Percentiles rank a stretch among this genome's conserved stretches.
These are phyloP conservation scores for Myathropa florea DNA, from an alignment of 2,888 invertebrate genomes.

Conservation along the genomic window DNA sequence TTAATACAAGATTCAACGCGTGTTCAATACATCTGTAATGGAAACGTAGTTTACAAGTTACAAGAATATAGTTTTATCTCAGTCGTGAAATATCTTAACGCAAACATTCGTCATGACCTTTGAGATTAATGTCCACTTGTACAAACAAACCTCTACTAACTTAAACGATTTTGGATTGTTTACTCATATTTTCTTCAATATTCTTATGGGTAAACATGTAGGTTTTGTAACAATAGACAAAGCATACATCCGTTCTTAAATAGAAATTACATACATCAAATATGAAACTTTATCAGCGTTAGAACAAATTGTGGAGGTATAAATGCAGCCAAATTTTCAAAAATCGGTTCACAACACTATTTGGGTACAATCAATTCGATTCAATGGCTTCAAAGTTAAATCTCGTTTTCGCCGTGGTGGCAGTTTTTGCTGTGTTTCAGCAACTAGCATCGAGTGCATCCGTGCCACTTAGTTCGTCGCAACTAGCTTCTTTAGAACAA, in stretches of 20 bases:
- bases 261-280: neutral
- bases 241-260: neutral
- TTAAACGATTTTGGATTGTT: neutral
- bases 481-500: neutral
- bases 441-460: neutral
- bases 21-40: too few relatives aligned
- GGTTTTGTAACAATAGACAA: neutral
- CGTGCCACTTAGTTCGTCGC: neutral
- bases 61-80: too few relatives aligned
- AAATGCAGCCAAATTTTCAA: neutral
- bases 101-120: neutral
- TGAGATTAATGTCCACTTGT: neutral
- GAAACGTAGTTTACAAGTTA: too few relatives aligned
- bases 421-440: neutral
- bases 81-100: neutral
- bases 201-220: neutral
- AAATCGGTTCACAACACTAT: neutral
- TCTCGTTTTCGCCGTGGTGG: neutral
- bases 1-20: too few relatives aligned
- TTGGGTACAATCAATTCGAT: neutral
- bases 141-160: neutral
- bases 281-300: neutral
- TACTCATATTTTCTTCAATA: neutral
- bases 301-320: neutral
- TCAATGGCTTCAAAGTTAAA: neutral